Evolutionary conservation across 1,140 invertebrate genomes (phyloP), one percentile per base, ranked within the genome.

Genomic region (Pseudomyrmex sp.): DNA sequence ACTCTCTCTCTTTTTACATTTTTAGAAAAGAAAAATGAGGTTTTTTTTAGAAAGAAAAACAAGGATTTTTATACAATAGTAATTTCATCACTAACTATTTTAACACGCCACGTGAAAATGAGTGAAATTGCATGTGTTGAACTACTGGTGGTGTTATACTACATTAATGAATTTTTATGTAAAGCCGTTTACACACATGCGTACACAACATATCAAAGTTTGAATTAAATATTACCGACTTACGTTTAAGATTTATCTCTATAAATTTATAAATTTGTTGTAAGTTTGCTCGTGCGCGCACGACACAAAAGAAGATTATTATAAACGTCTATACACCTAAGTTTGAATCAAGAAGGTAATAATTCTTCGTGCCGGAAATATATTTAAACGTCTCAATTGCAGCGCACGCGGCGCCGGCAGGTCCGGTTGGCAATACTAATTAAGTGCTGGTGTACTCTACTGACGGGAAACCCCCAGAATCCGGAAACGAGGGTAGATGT

Each of bases 361-460:
- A 88, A 84, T 90, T 69, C 58, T 68, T 65, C 56, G 68, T 63
- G 56, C 66, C 88, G 90, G 91, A 91, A 92, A 91, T 90, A 91
- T 87, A 88, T 88, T 88, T 90, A 88, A 91, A 89, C 84, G 88
- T 90, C 85, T 91, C 90, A 87, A 92, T 92, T 91, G 89, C 89
- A 77, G 84, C 72, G 65, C 65, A 74, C 62, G 58, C 62, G 66
- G 59, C 82, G 62, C 82, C 83, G 66, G 76, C 80, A 86, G 85
- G 89, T 92, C 91, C 90, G 88, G 90, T 85, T 88, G 88, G 90
- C 91, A 91, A 91, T 92, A 91, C 90, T 92, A 92, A 92, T 92
- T 92, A 92, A 92, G 91, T 90, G 83, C 84, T 85, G 82, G 84
- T 89, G 83, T 90, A 88, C 84, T 82, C 87, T 89, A 82, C 87